phyloP scores from a whole-genome alignment of 2,888 invertebrate genomes.

The Tethea ocularis region DNA sequence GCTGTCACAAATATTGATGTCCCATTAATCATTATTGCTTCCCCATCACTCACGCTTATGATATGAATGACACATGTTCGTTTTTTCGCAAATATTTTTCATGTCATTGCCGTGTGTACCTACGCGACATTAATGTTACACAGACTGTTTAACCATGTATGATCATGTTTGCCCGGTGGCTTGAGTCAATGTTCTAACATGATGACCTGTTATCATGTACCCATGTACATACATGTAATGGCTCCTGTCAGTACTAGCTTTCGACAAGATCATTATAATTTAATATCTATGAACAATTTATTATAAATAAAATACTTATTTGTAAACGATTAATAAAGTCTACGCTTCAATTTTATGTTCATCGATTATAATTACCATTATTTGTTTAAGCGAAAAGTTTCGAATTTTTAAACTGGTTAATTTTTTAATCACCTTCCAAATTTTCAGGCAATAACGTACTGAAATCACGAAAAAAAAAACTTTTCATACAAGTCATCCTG shows the following conservation, averaged over 20 bases:
- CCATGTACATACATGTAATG: slow-evolving; percentile 4
- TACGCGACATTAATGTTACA: slow-evolving; percentile 28
- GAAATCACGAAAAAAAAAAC: no score
- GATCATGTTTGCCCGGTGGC: slow-evolving; percentile 15
- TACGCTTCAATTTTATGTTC: no score
- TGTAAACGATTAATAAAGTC: no score
- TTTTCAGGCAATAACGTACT: no score
- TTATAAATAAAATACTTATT: no score
- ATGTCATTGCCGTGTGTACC: slow-evolving; percentile 34
- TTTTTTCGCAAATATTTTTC: slow-evolving; percentile 25
- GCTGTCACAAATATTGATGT: slow-evolving; percentile 68
- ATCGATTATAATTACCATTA: no score
- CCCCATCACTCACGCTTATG: slow-evolving; percentile 28
- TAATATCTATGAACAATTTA: not conserved
- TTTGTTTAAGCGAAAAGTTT: no score
- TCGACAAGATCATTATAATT: not conserved
- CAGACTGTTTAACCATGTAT: slow-evolving; percentile 20
- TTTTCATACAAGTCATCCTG: no score
- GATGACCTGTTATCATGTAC: slow-evolving; percentile 10
- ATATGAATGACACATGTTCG: slow-evolving; percentile 20
- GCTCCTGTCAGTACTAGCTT: not conserved
- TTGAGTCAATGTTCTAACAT: slow-evolving; percentile 15
- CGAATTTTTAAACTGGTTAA: no score
- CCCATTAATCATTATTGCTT: slow-evolving; percentile 55
- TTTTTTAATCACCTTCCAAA: no score